Base-by-base conservation (phyloP, 1,140 invertebrate genomes). In the Pachyrhynchus sulphureomaculatus region DNA sequence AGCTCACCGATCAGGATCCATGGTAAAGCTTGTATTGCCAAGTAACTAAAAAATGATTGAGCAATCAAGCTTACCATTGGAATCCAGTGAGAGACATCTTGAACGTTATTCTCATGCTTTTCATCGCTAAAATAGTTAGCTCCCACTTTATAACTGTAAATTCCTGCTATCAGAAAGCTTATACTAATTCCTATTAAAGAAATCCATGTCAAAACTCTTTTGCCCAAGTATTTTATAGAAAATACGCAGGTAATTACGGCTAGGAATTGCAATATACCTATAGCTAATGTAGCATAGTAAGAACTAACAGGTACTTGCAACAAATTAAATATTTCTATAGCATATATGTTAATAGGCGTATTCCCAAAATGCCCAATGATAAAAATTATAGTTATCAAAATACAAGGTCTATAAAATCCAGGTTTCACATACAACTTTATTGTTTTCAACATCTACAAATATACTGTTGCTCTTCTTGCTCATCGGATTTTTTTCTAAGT, bases 1-100 rank as follows among this genome's bases (percentile, higher is more conserved):
- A 83, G 86, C 74, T 90, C 88, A 17, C 87, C 88, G 21, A 88
- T 85, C 1, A 91, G 76, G 26, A 91, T 82, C 89, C 88, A 91
- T 8, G 88, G 88, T 2, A 91, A 68, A 23, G 87, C 73, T 36
- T 86, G 74, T n/a, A 90, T 86, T 0, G 86, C 84, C 1, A 83
- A 72, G 62, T 89, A 87, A 0, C 86, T 81, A 10, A 88, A 75
- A 62, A 90, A 86, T 1, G 88, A 88, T 1, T 83, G 72, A 2
- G 79, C 68, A 41, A 90, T 81, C 15, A 91, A 72, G 0, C 88
- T 76, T 0, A 80, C 81, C 2, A 84, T 79, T 0, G 89, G 88
- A 1, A 90, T 73, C 88, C 87, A 90, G 0, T 82, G 79, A 59
- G 83, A 81, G 17, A 18, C 33, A 4, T 33, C 26, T n/a, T 29